These are phyloP conservation scores for Gnatocerus cornutus DNA, from an alignment of 2,888 invertebrate genomes.

Conservation along the genomic window DNA sequence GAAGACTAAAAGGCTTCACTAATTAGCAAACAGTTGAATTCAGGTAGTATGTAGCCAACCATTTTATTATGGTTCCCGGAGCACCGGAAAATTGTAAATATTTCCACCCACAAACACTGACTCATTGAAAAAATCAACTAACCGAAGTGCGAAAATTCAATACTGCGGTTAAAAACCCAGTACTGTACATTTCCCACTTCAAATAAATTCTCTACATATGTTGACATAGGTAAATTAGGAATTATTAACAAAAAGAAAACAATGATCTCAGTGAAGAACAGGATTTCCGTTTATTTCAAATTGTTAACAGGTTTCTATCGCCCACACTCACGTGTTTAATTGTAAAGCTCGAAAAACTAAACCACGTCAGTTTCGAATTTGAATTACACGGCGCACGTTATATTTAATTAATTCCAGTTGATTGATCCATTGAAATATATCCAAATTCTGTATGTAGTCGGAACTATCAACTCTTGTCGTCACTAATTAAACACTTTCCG, in stretches of 20 bases:
- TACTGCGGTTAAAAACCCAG: slow-evolving; percentile 1
- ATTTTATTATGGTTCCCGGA: background rate
- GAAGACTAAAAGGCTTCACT: no score
- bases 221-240: slow-evolving; percentile 2
- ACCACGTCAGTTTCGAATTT: background rate
- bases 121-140: background rate
- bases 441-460: background rate
- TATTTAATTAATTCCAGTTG: slow-evolving; percentile 18
- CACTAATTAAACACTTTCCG: slow-evolving; percentile 16
- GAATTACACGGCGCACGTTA: background rate
- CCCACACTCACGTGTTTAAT: background rate
- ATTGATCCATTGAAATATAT: slow-evolving; percentile 7
- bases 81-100: background rate
- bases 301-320: no score
- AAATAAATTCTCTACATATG: background rate
- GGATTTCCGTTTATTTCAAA: background rate
- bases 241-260: slow-evolving; percentile 2
- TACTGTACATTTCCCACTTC: background rate
- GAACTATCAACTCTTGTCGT: slow-evolving; percentile 9
- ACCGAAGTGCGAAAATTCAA: background rate
- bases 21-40: no score
- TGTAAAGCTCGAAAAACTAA: background rate
- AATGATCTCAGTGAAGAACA: background rate
- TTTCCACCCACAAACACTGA: background rate
- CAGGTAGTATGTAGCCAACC: no score